A percentile compares a stretch with the other conserved stretches of the same genome.
Conservation (phyloP, 2,797 vertebrate genomes). For the Ptychobarbus kaznakovi region DNA sequence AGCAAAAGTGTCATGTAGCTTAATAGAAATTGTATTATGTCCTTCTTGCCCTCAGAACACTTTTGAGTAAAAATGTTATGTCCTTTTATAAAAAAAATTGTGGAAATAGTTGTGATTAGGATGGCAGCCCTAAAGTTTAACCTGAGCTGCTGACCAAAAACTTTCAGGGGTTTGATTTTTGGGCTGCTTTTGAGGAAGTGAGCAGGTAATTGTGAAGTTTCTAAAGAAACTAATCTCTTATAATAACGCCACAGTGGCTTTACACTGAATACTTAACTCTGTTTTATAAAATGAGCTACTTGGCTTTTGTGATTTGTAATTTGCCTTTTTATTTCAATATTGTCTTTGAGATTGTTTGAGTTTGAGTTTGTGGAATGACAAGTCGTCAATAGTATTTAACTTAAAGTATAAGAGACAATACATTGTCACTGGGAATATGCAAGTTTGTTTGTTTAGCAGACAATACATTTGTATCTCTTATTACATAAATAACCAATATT, state of each 20-base stretch:
- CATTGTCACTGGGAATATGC: neutral
- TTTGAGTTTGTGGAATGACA: neutral
- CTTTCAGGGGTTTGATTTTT: conserved; percentile 55
- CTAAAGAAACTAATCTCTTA: neutral
- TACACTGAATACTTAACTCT: neutral
- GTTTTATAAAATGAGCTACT: no score
- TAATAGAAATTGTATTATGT: neutral
- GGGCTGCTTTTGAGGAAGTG: conserved; percentile 38
- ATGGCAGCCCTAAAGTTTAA: conserved; percentile 5
- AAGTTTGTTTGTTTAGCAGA: neutral
- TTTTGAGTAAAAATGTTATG: neutral
- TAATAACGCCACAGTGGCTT: no score
- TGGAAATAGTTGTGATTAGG: neutral
- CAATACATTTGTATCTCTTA: neutral
- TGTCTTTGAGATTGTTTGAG: no score
- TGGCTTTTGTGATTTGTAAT: no score
- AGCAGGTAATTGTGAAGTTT: conserved; percentile 43
- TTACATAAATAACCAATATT: neutral
- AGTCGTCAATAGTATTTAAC: neutral
- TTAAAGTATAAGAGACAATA: no score
- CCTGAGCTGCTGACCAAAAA: conserved; percentile 47
- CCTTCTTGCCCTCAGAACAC: neutral
- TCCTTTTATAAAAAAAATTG: neutral
- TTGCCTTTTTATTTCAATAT: no score
- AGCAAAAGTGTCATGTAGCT: neutral